Base-by-base conservation (phyloP, 2,113 vertebrate species). In the Hippolais icterina region DNA sequence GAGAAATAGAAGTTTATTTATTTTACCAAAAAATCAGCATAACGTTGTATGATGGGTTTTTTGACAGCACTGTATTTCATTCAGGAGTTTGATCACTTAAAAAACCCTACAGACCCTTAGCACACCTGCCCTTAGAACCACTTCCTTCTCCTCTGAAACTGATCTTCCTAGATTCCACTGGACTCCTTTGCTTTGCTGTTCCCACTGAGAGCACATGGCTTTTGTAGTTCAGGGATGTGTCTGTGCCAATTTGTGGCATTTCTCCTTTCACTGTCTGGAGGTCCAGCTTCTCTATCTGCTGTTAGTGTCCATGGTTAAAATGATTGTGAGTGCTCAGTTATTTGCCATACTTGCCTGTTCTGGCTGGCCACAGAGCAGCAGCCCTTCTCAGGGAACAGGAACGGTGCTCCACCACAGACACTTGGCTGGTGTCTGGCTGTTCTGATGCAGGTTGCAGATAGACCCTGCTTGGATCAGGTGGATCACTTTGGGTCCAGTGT, bases 311-410 rank as follows among this genome's bases (percentile, higher is more conserved):
- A 1, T 6, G 21, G 42, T 12, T 28, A 20, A n/a, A 15, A 1
- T 4, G 11, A 17, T 4, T 0, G 0, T 24, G n/a, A 77, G 1
- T 22, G n/a, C 64, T 41, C 4, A 1, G 47, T 24, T 0, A 2
- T n/a, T 4, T 27, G 57, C 9, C 47, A 5, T 15, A 12, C 23
- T 39, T 29, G 33, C 20, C 28, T 31, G 57, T 13, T 37, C 7
- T 23, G 28, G 27, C 24, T 44, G 79, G 13, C 64, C 41, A 17
- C 1, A 0, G 66, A 23, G 50, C 1, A 1, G 85, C 68, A 87
- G 86, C 66, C 35, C 56, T 70, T 50, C 60, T 39, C 29, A 11
- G 22, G 41, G 50, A 65, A 21, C 28, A 23, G 60, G 23, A 52
- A 9, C 0, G 0, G 13, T n/a, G 13, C 52, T 52, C 44, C 0